Evolutionary conservation across 2,888 invertebrate species (phyloP).

Genomic region (Tiphia femorata): DNA sequence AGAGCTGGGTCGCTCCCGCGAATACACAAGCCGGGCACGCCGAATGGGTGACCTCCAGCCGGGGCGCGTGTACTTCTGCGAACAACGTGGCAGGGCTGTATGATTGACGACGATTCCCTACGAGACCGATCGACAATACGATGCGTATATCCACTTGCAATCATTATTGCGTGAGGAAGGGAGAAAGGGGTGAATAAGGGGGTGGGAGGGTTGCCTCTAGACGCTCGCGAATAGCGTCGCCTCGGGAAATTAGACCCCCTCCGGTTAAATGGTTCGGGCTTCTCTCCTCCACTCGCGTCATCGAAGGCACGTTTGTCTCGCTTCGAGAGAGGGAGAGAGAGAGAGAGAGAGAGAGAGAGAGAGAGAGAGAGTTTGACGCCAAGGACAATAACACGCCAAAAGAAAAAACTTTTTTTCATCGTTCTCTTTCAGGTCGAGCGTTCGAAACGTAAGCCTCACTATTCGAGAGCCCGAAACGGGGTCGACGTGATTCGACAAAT

Average conservation of each 20-base stretch:
- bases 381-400: no score
- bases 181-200: neutral
- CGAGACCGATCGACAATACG: neutral
- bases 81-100: constrained; percentile 1
- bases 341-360: neutral
- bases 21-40: no score
- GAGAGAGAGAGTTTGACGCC: no score
- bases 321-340: neutral
- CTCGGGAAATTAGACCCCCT: constrained; percentile 23
- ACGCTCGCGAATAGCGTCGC: constrained; percentile 16
- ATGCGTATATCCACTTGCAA: neutral
- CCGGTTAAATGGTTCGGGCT: no score
- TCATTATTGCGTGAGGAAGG: neutral
- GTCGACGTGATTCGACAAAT: no score
- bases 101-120: constrained; percentile 1
- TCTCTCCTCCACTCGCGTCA: no score
- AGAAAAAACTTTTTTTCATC: no score
- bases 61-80: constrained; percentile 2
- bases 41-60: no score
- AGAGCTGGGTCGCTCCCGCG: neutral
- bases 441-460: no score
- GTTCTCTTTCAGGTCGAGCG: no score
- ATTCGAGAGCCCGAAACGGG: no score
- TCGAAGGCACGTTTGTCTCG: no score
- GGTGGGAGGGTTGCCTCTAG: constrained; percentile 12